Evolutionary conservation across 1,140 invertebrate genomes (phyloP).

Genomic region (Hyphantria cunea): DNA sequence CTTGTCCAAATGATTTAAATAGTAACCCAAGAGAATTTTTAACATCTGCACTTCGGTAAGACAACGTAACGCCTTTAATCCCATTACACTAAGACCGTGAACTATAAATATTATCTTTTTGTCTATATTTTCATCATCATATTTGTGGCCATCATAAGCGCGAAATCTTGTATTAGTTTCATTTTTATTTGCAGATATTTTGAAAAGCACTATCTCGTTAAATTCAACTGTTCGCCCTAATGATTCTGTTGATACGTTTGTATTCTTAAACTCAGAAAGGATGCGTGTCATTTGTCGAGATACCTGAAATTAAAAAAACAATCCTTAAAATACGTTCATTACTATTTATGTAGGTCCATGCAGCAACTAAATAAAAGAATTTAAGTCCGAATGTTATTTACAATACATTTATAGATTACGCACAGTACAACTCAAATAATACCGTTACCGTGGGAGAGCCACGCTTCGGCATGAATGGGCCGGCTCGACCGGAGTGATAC

Average conservation of each 20-base stretch:
- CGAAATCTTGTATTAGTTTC: constrained; percentile 41
- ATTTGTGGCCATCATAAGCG: constrained; percentile 47
- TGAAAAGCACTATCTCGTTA: constrained; percentile 60
- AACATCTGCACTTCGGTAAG: constrained; percentile 29
- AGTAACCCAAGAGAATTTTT: constrained; percentile 44
- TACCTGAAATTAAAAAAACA: constrained; percentile 40
- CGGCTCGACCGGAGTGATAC: no score
- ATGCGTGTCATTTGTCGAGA: constrained; percentile 39
- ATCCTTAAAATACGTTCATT: no score
- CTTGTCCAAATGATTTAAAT: constrained; percentile 56
- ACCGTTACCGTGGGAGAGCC: no score
- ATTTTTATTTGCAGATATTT: constrained; percentile 42
- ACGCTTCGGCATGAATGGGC: no score
- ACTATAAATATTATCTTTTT: constrained; percentile 74
- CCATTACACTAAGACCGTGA: constrained; percentile 58
- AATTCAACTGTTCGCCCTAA: constrained; percentile 60
- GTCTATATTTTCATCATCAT: constrained; percentile 48
- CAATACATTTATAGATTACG: no score
- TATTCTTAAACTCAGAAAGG: constrained; percentile 32
- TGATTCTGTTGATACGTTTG: constrained; percentile 51
- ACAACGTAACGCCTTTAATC: constrained; percentile 38
- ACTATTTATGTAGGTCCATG: no score
- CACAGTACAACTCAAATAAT: no score
- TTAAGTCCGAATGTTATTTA: no score
- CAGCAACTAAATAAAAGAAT: no score